Evolutionary conservation across 2,113 vertebrate genomes (phyloP).

Genomic region (Pelecanus crispus): DNA sequence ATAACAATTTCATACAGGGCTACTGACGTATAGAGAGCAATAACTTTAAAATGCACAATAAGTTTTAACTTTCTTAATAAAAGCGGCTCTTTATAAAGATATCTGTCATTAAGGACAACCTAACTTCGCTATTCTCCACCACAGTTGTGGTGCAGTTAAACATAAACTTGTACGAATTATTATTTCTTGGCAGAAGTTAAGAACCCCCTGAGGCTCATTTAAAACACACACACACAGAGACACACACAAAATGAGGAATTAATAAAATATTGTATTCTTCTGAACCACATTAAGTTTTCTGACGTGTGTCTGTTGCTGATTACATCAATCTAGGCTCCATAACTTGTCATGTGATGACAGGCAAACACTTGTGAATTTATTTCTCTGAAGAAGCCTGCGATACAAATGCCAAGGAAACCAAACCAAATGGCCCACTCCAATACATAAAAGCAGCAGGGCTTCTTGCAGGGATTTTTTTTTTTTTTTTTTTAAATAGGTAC

Average conservation of each 20-base stretch:
- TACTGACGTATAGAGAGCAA: not conserved
- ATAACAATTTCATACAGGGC: not conserved
- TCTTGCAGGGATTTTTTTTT: not conserved
- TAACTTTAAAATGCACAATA: not conserved
- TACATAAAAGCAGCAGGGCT: constrained; percentile 18
- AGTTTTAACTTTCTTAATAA: not conserved
- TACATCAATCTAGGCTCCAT: constrained; percentile 5
- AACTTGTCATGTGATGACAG: constrained; percentile 15
- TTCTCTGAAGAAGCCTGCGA: not conserved
- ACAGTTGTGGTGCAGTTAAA: not conserved
- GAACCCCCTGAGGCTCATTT: constrained; percentile 32
- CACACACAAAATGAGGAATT: not conserved
- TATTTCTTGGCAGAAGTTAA: constrained; percentile 28
- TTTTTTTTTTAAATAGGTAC: not conserved
- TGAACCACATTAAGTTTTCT: constrained; percentile 34
- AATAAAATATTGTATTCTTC: constrained; percentile 34
- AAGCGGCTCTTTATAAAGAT: not conserved
- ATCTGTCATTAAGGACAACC: not conserved
- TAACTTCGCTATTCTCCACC: not conserved
- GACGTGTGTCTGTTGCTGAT: constrained; percentile 38
- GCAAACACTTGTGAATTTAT: constrained; percentile 49
- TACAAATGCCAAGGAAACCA: constrained; percentile 28
- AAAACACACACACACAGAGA: not conserved
- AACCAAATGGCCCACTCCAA: not conserved
- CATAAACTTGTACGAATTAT: not conserved